A percentile compares a stretch with the other conserved stretches of the same genome.
Evolutionary conservation across 2,888 invertebrate genomes (phyloP).

Genomic region (Podabrus alpinus): DNA sequence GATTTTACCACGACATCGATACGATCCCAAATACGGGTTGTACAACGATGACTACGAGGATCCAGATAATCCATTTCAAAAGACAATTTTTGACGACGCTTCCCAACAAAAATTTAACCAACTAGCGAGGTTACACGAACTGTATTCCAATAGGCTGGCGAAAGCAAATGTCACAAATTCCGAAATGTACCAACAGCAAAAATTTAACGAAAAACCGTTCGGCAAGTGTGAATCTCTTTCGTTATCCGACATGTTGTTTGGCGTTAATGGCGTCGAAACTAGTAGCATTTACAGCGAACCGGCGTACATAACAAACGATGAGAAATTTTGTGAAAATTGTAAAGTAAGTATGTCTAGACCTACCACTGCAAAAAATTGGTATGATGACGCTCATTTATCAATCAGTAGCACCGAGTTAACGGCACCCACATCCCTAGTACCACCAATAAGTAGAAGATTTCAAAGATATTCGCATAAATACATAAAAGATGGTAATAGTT

Average conservation of each 20-base stretch:
- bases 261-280: slow-evolving; percentile 64
- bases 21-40: slow-evolving; percentile 62
- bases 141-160: slow-evolving; percentile 78
- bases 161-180: slow-evolving; percentile 73
- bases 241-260: slow-evolving; percentile 70
- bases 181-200: slow-evolving; percentile 60
- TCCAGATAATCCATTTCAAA: slow-evolving; percentile 51
- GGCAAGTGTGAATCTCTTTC: slow-evolving; percentile 74
- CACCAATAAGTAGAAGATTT: slow-evolving; percentile 56
- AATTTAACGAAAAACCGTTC: slow-evolving; percentile 48
- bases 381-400: slow-evolving; percentile 60
- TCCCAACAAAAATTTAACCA: slow-evolving; percentile 73
- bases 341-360: slow-evolving; percentile 72
- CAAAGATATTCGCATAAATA: slow-evolving; percentile 67
- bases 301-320: slow-evolving; percentile 70
- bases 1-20: slow-evolving; percentile 66
- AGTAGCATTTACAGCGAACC: slow-evolving; percentile 88
- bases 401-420: slow-evolving; percentile 59
- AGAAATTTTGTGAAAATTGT: slow-evolving; percentile 77
- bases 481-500: slow-evolving; percentile 59
- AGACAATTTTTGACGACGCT: slow-evolving; percentile 49
- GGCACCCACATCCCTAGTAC: slow-evolving; percentile 40
- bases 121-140: slow-evolving; percentile 77
- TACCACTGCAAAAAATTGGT: slow-evolving; percentile 69
- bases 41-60: slow-evolving; percentile 62